Evolutionary conservation across 2,797 vertebrate genomes (phyloP), one percentile per base, ranked within the genome.

Genomic region (Enteromius viviparus): DNA sequence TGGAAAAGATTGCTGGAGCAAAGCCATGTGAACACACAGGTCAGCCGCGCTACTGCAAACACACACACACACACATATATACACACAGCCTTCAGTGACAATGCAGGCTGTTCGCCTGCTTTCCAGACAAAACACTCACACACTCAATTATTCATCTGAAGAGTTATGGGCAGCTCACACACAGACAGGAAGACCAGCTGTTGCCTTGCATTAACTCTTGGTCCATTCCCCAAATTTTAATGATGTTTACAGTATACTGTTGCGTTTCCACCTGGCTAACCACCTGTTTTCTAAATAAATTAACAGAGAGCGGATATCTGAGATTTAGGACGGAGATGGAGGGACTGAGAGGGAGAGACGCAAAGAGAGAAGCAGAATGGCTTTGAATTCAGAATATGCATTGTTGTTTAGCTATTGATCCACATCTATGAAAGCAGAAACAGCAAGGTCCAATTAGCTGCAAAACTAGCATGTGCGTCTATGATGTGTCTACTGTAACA

Each of bases 1-100:
- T 99, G 98, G 97, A 96, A 94, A 92, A 94, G 78, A 83, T 89
- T 98, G 60, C 89, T 94, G 88, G 89, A 93, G 76, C 91, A 94
- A 88, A 92, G 87, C 89, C 90, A 88, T 80, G 86, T 90, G 89
- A 94, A 94, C 58, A 51, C 86, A 26, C 84, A 96, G 96, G 97
- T 97, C 88, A 88, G 55, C 88, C 87, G 26, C 37, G 5, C 10
- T 55, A 19, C 49, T 45, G 23, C 78, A 78, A 8, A 55, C 65
- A 72, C 15, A 71, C n/a, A 65, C 76, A 78, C 55, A 62, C 15
- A 71, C n/a, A 65, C 76, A 78, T 37, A 62, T 8, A 26, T 53
- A 68, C 40, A 70, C 9, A 70, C 51, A 29, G 21, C 29, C 45
- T 65, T 75, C 32, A 72, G 42, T n/a, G 62, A 81, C 69, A 82